Evolutionary conservation across 2,888 invertebrate species (phyloP).

Genomic region (Seira ritae): DNA sequence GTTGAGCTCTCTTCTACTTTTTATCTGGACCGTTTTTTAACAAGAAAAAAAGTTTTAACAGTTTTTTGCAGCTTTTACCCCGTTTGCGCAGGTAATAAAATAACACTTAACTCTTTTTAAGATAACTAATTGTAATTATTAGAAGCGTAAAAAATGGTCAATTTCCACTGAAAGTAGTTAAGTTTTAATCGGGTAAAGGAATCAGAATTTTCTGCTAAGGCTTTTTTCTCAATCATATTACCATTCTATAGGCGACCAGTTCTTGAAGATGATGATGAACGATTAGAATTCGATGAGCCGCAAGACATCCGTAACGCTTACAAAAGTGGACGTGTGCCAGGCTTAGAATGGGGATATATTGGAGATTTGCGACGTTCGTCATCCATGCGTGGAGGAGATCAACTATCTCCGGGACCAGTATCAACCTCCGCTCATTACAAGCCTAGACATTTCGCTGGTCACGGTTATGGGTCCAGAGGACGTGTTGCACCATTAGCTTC

Average conservation of each 20-base stretch:
- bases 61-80: no score
- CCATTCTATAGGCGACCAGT: conserved; percentile 38
- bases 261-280: conserved; percentile 53
- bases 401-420: background rate
- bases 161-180: no score
- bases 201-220: no score
- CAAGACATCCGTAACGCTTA: conserved; percentile 55
- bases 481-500: conserved; percentile 74
- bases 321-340: conserved; percentile 49
- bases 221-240: no score
- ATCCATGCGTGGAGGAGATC: conserved; percentile 10
- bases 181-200: no score
- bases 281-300: conserved; percentile 52
- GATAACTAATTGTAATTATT: no score
- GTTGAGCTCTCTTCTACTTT: no score
- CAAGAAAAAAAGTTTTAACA: no score
- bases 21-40: no score
- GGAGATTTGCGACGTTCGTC: conserved; percentile 47
- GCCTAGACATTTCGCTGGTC: conserved; percentile 64
- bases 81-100: no score
- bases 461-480: conserved; percentile 56
- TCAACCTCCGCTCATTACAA: conserved; percentile 58
- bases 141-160: no score
- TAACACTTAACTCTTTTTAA: no score
- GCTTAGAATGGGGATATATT: conserved; percentile 50